Conservation (phyloP, 35 echinoderm and acorn worm species). For the Heliocidaris tuberculata region DNA sequence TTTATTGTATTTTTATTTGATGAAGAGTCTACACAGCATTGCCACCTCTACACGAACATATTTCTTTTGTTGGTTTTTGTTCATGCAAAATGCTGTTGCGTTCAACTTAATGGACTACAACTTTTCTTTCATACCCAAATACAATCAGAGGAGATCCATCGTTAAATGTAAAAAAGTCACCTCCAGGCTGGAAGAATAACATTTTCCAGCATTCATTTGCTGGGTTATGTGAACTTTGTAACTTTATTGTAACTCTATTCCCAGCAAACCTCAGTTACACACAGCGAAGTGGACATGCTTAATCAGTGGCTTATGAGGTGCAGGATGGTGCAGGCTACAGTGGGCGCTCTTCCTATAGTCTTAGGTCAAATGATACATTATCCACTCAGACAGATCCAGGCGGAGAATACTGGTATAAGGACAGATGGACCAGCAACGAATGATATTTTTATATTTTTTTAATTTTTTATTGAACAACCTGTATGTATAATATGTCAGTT, state of each 20-base stretch:
- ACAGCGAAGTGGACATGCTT: conserved; percentile 82
- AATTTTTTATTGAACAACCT: neutral
- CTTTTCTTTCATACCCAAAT: too few relatives aligned
- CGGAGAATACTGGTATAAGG: neutral
- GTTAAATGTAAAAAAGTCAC: too few relatives aligned
- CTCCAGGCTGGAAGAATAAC: too few relatives aligned
- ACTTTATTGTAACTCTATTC: neutral
- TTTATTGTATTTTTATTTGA: too few relatives aligned
- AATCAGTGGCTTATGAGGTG: conserved; percentile 91
- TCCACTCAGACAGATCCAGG: neutral
- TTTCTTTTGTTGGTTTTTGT: too few relatives aligned
- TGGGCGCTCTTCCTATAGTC: neutral
- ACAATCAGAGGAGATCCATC: too few relatives aligned
- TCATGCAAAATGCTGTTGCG: too few relatives aligned
- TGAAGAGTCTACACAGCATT: too few relatives aligned
- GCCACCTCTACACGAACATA: too few relatives aligned
- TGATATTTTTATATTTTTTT: neutral
- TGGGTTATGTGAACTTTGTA: neutral
- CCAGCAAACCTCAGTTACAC: neutral
- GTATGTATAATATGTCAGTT: too few relatives aligned
- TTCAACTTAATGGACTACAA: too few relatives aligned
- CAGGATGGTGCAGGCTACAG: conserved; percentile 74
- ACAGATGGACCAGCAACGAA: neutral
- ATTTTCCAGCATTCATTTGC: neutral
- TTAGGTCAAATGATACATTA: neutral